Evolutionary conservation across 2,888 invertebrate genomes (phyloP).

Genomic region (Sthenelais limicola): DNA sequence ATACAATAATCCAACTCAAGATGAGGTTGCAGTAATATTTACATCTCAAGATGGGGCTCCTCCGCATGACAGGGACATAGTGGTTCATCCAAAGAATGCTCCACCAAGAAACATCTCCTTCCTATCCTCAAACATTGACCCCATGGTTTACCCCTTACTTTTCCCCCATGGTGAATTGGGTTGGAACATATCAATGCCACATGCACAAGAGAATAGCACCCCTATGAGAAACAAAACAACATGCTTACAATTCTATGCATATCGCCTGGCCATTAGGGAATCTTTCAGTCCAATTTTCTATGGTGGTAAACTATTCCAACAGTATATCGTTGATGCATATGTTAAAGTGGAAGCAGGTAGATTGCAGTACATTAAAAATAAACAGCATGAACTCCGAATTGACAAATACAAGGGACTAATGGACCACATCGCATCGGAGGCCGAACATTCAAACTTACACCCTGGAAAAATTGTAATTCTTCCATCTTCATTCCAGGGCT

Average conservation of each 20-base stretch:
- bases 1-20: slow-evolving; percentile 1
- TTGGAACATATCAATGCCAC: not conserved
- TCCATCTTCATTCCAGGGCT: no score
- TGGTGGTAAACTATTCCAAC: not conserved
- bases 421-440: not conserved
- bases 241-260: not conserved
- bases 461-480: no score
- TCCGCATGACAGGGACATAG: not conserved
- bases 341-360: not conserved
- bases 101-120: not conserved
- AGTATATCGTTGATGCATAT: not conserved
- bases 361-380: not conserved
- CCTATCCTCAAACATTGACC: not conserved
- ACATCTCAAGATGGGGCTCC: not conserved
- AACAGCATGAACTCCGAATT: not conserved
- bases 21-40: not conserved
- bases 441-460: not conserved
- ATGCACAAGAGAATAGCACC: not conserved
- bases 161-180: not conserved
- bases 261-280: not conserved
- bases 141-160: not conserved
- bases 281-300: not conserved
- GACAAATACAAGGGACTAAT: not conserved
- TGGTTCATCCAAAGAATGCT: not conserved
- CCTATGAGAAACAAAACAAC: not conserved